Evolutionary conservation across 2,113 vertebrate species (phyloP), one percentile per base, ranked within the genome.

Genomic region (Tupaia chinensis): DNA sequence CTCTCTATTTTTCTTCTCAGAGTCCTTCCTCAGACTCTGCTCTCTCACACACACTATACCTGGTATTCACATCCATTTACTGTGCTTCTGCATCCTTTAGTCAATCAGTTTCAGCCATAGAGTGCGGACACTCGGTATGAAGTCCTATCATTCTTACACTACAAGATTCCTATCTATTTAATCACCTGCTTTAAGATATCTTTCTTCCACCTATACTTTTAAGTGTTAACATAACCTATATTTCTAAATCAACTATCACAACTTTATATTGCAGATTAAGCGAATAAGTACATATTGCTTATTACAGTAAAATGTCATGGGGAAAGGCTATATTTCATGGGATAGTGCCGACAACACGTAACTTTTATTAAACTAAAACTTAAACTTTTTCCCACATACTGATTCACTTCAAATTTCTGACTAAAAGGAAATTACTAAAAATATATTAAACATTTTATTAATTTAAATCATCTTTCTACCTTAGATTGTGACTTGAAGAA

Each of bases 281-380:
- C 44, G 56, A 84, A 19, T 54, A 89, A 58, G 34, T 65, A 65
- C 66, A 14, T 54, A 65, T 23, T 54, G 5, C 69, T 65, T 83
- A 27, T 65, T 83, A 63, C 1, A 63, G n/a, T 81, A 91, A 82
- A 91, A 91, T 73, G 25, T 13, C n/a, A 61, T 17, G 53, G 9
- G 9, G 19, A 20, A 73, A 91, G 61, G 81, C 32, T 73, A 19
- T 74, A 65, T 25, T 27, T 83, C 79, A 63, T 20, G 23, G 20
- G 56, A 19, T 91, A 91, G 25, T 56, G 53, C 27, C 73, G n/a
- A 78, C 70, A 93, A 53, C 63, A 85, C 78, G 6, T 82, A 81
- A 91, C 17, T 91, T 70, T 23, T 66, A 76, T 58, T 84, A 27
- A 78, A 69, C n/a, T 85, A 29, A 92, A 92, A 69, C 58, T 77